Base-by-base conservation (phyloP, 2,888 invertebrate species). In the Drosophila paracracens region DNA sequence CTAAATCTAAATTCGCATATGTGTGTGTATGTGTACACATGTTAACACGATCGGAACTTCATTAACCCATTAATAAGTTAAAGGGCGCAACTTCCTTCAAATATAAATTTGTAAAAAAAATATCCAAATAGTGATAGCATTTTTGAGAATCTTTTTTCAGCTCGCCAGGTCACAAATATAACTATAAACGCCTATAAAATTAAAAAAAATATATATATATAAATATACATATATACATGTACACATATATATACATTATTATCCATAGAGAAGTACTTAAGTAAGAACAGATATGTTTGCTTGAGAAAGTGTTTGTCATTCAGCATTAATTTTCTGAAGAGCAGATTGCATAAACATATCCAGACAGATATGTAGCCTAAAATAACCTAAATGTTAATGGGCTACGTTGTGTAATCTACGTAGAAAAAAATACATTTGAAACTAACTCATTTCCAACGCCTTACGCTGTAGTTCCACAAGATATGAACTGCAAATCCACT, bases 11-110 rank as follows among this genome's bases (percentile, higher is more conserved):
- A 53, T 53, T 16, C 16, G 29, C 18, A 51, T 54, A 51, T 54
- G n/a, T 6, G 21, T 50, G 40, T 52, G 27, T 43, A 36, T 60
- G 61, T 40, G 18, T 16, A 62, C 43, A 43, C 59, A 66, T 71
- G 67, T 67, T 67, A 59, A 76, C 80, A 78, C 48, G 38, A 58
- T 60, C n/a, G 64, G 59, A 65, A 76, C 76, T 76, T 59, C 64
- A 80, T 78, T 80, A 78, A 76, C 59, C 48, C 54, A 60, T 66
- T 70, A 16, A 25, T 36, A 21, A 29, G 5, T 40, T 5, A 16
- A 40, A 6, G 4, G 27, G n/a, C n/a, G 54, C 40, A 29, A 27
- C 21, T 38, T 38, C 1, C 27, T 4, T 51, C 27, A 36, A 35
- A n/a, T n/a, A 43, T 27, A 25, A 51, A 33, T 21, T n/a, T 1